Evolutionary conservation across 2,113 vertebrate genomes (phyloP).

Genomic region (Naja naja): DNA sequence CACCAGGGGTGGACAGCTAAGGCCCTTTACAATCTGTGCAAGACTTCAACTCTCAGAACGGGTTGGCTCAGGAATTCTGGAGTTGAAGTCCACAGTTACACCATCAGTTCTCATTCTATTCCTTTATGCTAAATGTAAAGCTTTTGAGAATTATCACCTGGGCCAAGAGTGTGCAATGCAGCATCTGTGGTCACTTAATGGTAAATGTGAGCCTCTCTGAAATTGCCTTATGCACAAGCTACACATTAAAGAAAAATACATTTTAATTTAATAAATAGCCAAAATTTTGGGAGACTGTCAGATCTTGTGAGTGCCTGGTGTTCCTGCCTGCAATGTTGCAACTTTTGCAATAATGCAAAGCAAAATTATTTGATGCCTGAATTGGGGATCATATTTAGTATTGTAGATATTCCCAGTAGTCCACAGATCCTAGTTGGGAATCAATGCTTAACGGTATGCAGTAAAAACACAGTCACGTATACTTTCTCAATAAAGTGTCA

Average conservation of each 20-base stretch:
- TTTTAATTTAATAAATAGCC: background rate
- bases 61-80: background rate
- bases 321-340: background rate
- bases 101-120: background rate
- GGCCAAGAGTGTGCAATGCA: background rate
- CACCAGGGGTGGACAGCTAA: background rate
- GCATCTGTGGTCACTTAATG: background rate
- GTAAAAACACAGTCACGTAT: background rate
- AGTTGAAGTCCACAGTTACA: background rate
- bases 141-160: background rate
- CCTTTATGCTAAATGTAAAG: background rate
- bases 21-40: background rate
- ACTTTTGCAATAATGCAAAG: background rate
- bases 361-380: background rate
- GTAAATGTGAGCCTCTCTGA: background rate
- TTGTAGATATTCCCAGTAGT: background rate
- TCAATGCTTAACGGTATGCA: background rate
- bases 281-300: background rate
- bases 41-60: background rate
- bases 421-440: background rate
- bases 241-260: background rate
- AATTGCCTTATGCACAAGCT: background rate
- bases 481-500: background rate
- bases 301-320: background rate
- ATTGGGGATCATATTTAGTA: background rate